phyloP scores from a whole-genome alignment of 1,140 invertebrate species.

The Aleiodes sp. region DNA sequence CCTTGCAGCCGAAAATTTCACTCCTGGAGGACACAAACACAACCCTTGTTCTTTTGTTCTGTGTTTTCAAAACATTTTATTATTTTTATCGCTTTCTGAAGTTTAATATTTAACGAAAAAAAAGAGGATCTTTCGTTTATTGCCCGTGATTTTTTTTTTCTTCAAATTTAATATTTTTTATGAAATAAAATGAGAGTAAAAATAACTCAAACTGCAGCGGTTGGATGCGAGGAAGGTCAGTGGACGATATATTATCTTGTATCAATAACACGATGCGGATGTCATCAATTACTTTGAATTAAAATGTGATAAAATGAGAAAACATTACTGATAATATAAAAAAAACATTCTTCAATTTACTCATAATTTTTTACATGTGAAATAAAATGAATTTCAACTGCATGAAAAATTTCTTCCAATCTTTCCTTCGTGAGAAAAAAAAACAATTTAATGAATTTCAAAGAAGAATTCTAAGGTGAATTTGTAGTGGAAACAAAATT shows the following conservation, averaged over 20 bases:
- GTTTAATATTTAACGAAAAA: too few relatives aligned
- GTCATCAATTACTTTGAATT: neutral
- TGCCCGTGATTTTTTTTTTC: neutral
- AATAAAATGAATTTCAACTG: too few relatives aligned
- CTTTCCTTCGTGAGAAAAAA: too few relatives aligned
- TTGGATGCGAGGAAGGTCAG: neutral
- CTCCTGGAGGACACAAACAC: neutral
- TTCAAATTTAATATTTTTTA: neutral
- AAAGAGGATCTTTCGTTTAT: too few relatives aligned
- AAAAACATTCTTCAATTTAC: too few relatives aligned
- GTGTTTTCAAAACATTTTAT: too few relatives aligned
- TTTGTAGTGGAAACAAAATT: neutral
- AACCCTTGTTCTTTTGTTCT: neutral
- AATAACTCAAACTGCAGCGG: neutral
- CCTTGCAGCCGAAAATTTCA: neutral
- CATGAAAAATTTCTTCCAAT: too few relatives aligned
- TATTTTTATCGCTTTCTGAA: too few relatives aligned
- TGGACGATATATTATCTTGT: constrained; percentile 7
- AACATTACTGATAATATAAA: neutral
- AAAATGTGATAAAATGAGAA: neutral
- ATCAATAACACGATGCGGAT: neutral
- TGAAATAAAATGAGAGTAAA: neutral
- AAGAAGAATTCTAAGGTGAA: neutral
- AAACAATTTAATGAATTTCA: too few relatives aligned
- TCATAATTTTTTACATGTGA: too few relatives aligned